Percentiles rank a stretch among this genome's conserved stretches.
Conservation (phyloP, 2,113 vertebrate species). For the Nymphicus hollandicus region DNA sequence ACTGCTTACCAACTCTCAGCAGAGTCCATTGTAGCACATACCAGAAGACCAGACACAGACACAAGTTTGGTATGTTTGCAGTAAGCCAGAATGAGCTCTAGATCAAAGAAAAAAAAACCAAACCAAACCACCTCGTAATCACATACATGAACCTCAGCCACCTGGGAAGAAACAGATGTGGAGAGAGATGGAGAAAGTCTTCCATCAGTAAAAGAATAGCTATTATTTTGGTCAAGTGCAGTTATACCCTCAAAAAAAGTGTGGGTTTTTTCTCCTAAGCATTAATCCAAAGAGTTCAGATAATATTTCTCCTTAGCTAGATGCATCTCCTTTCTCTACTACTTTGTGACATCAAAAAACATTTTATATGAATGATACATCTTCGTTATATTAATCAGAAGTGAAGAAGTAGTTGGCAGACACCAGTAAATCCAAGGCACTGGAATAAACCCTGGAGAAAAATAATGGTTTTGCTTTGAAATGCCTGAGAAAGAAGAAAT, state of each 20-base stretch:
- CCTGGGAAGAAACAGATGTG: background rate
- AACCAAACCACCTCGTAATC: background rate
- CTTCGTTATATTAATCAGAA: background rate
- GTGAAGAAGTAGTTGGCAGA: background rate
- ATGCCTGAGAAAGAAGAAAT: background rate
- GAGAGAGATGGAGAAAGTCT: accelerated
- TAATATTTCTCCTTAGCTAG: background rate
- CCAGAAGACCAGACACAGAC: background rate
- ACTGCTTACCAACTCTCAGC: background rate
- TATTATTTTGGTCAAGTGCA: background rate
- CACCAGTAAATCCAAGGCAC: background rate
- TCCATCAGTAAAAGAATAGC: background rate
- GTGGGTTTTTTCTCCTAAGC: background rate
- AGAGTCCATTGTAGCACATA: background rate
- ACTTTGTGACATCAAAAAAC: background rate
- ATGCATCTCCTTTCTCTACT: background rate
- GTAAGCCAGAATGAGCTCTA: background rate
- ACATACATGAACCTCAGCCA: background rate
- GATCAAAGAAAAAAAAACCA: background rate
- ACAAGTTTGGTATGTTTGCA: background rate
- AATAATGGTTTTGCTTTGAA: background rate
- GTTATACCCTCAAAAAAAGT: background rate
- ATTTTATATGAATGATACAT: background rate
- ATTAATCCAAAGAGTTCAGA: background rate
- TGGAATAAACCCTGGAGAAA: background rate